These are phyloP conservation scores for Hydropotes inermis DNA, from an alignment of 2,113 vertebrate genomes.

Conservation along the genomic window DNA sequence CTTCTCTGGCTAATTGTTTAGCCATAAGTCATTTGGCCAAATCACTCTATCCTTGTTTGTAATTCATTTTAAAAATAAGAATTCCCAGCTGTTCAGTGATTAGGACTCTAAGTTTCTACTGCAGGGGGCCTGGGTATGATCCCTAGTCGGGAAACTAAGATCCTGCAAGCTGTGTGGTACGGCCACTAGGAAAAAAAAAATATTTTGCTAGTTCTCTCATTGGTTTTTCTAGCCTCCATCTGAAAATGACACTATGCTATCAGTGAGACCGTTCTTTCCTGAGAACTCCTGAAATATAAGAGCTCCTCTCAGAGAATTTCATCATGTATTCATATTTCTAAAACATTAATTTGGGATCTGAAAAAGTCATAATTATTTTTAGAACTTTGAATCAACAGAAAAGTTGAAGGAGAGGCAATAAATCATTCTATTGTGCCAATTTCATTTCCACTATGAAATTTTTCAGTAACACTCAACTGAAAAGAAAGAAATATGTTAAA, in stretches of 20 bases:
- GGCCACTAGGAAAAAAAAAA: background rate
- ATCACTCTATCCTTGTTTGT: background rate
- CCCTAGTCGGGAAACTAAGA: background rate
- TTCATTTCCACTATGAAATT: background rate
- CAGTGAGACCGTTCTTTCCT: background rate
- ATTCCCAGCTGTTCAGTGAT: background rate
- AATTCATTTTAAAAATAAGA: background rate
- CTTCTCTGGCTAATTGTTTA: background rate
- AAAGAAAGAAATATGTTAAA: background rate
- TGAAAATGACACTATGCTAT: background rate
- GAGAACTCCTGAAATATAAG: background rate
- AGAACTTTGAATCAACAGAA: background rate
- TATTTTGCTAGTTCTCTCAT: background rate
- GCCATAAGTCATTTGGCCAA: background rate
- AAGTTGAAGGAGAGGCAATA: background rate
- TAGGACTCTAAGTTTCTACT: background rate
- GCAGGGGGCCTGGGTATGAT: background rate
- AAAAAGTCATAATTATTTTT: background rate
- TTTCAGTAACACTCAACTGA: background rate
- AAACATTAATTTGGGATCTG: background rate
- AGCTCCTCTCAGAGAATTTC: background rate
- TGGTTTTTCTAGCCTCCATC: background rate
- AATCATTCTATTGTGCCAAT: background rate
- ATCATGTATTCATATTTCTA: background rate
- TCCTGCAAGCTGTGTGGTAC: background rate